Percentiles rank a stretch among this genome's conserved stretches.
phyloP scores from a whole-genome alignment of 2,888 invertebrate genomes.

The Lycophotia porphyrea region DNA sequence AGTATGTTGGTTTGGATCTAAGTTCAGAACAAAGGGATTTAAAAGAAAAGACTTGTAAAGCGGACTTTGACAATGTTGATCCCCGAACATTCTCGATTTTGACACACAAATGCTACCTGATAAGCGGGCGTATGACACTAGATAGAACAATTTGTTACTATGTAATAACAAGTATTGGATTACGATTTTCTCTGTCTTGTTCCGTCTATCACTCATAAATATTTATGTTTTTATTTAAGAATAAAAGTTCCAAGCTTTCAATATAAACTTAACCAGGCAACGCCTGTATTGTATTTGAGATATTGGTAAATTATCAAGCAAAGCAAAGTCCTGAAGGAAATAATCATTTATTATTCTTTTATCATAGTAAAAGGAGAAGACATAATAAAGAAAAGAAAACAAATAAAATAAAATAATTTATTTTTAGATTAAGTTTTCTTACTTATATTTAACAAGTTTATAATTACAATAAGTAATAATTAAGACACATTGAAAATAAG shows the following conservation, averaged over 20 bases:
- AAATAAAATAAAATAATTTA: conserved; percentile 51
- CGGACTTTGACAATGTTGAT: no score
- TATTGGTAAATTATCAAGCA: neutral
- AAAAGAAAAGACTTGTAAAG: no score
- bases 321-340: neutral
- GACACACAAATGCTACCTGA: no score
- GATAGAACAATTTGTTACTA: neutral
- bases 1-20: neutral
- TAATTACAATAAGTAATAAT: conserved; percentile 49
- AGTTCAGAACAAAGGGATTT: no score
- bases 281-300: neutral
- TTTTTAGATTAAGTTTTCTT: conserved; percentile 56
- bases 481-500: conserved; percentile 52
- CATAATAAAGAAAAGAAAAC: conserved; percentile 40
- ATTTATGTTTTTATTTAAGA: no score
- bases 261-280: neutral
- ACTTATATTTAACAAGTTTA: conserved; percentile 56
- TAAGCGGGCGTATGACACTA: no score
- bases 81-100: no score
- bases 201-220: no score
- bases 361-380: neutral
- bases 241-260: neutral
- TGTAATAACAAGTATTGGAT: no score
- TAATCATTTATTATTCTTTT: neutral
- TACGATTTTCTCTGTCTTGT: no score